Evolutionary conservation across 1,140 invertebrate species (phyloP), one percentile per base, ranked within the genome.

Genomic region (Atta colombica): DNA sequence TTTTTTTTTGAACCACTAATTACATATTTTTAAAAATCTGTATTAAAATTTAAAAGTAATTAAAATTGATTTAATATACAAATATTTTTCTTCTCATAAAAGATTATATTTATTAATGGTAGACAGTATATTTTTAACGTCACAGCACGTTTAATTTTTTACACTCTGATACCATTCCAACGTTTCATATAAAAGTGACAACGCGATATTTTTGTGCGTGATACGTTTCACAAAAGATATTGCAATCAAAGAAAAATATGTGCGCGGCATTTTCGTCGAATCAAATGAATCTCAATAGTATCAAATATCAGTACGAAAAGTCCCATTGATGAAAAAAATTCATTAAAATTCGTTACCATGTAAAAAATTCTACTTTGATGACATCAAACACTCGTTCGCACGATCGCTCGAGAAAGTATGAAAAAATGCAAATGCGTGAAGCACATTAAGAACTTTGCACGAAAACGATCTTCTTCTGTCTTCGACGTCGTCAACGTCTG

Each of bases 231-330:
- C 55, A 51, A 74, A 63, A 84, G 69, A 28, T 60, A 61, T 51
- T 55, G 28, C 69, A 84, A 84, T 75, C 68, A 63, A 75, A 84
- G 25, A 84, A 75, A 84, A 84, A 84, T 61, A 74, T 61, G 28
- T 18, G 39, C 45, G 55, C 39, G 12, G 28, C 53, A 51, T 84
- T 84, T 84, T 74, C 12, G 55, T 4, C 12, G 28, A 21, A 63
- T 5, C 39, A 16, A 75, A 74, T 74, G n/a, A 84, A 51, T 74
- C 55, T 45, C 68, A 74, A 61, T 61, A 18, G 58, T 75, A 84
- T 84, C 69, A 39, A 35, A n/a, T 84, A 51, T 63, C 80, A 61
- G 18, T 51, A 31, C 61, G 25, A 75, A 61, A 60, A 84, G 7
- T 18, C 7, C 2, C 18, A 16, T 74, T 74, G 25, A 60, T 49